phyloP scores from a whole-genome alignment of 2,888 invertebrate species.

The Apotomis capreana region DNA sequence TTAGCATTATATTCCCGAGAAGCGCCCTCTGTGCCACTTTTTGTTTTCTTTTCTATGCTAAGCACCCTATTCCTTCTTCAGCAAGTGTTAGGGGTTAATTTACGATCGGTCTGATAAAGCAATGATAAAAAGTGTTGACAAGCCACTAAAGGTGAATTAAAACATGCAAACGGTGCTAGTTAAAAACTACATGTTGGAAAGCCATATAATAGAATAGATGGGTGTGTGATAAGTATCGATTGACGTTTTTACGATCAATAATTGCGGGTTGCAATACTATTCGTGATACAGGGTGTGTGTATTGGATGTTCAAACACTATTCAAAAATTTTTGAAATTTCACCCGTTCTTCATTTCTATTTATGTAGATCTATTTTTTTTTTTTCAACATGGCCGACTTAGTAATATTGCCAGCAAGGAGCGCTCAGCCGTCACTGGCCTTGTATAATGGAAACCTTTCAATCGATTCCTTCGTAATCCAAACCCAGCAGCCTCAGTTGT shows the following conservation, averaged over 20 bases:
- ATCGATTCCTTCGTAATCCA: conserved; percentile 41
- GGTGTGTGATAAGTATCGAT: not conserved
- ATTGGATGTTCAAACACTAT: not conserved
- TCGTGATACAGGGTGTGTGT: not conserved
- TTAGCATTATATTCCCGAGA: no score
- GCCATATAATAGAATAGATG: not conserved
- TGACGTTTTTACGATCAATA: conserved; percentile 18
- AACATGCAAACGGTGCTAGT: not conserved
- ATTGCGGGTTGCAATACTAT: not conserved
- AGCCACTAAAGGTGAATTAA: not conserved
- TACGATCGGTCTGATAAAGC: no score
- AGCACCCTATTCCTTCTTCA: no score
- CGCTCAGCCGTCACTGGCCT: conserved; percentile 38
- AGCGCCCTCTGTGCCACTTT: no score
- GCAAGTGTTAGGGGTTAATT: no score
- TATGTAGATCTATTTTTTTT: conserved; percentile 21
- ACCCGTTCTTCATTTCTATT: conserved; percentile 20
- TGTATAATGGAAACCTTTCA: conserved; percentile 42
- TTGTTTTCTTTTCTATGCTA: no score
- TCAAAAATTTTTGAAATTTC: not conserved
- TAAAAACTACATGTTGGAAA: not conserved
- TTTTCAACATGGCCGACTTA: conserved; percentile 38
- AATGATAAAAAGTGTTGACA: no score
- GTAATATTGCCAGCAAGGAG: conserved; percentile 34
- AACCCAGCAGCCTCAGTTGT: conserved; percentile 30